phyloP scores from a whole-genome alignment of 2,113 vertebrate genomes.

The Vicugna pacos region DNA sequence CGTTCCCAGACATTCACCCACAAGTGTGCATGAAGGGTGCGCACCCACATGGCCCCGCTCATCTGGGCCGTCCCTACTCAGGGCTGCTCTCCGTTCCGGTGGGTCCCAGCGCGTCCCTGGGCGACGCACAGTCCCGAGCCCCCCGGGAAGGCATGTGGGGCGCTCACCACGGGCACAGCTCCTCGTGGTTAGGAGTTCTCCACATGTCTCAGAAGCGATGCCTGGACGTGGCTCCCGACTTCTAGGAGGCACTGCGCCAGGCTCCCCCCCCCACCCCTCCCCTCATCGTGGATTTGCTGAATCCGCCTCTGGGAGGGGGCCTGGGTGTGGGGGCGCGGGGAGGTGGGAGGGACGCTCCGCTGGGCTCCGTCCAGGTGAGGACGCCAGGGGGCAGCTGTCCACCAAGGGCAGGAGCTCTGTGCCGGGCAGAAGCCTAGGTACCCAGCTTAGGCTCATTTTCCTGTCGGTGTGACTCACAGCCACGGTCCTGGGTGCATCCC shows the following conservation, averaged over 20 bases:
- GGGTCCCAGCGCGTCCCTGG: too few species aligned
- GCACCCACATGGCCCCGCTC: accelerated
- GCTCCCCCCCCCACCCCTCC: accelerated
- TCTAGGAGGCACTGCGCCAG: accelerated
- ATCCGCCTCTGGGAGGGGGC: accelerated
- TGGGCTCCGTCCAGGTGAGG: accelerated
- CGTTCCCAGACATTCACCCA: not conserved
- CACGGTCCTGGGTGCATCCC: too few species aligned
- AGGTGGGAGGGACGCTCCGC: accelerated
- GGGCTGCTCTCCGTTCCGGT: not conserved
- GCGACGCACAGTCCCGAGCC: too few species aligned
- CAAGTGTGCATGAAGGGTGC: too few species aligned
- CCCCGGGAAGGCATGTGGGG: too few species aligned
- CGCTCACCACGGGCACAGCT: accelerated
- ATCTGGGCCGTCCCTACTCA: not conserved
- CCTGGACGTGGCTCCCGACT: accelerated
- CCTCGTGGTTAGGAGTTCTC: not conserved
- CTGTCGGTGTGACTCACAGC: not conserved
- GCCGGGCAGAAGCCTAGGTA: accelerated
- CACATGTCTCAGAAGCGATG: not conserved
- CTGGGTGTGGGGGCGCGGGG: accelerated
- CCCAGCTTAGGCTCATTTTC: accelerated
- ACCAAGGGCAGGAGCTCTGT: accelerated
- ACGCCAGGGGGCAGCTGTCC: accelerated
- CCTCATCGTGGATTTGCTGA: accelerated